phyloP scores from a whole-genome alignment of 1,140 invertebrate genomes.

The Oreohelix idahoensis region DNA sequence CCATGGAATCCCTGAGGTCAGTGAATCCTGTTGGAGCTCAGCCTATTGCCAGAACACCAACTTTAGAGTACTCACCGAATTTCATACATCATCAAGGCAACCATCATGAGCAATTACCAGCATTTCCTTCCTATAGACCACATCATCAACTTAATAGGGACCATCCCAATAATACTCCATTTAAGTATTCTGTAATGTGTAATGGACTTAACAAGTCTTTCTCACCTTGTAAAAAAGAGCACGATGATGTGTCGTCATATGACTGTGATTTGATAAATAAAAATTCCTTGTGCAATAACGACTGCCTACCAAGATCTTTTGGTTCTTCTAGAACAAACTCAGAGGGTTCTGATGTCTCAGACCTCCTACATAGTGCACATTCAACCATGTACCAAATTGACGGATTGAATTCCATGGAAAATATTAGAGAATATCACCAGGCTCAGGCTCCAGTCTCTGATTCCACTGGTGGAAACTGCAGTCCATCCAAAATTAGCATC shows the following conservation, averaged over 20 bases:
- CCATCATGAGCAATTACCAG: not conserved
- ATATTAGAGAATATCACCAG: constrained; percentile 16
- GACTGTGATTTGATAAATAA: constrained; percentile 11
- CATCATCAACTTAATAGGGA: not conserved
- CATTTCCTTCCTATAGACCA: not conserved
- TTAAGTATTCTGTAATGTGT: not conserved
- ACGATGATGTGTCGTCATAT: not conserved
- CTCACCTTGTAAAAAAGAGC: constrained; percentile 14
- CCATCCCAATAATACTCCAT: not conserved
- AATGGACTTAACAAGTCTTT: not conserved
- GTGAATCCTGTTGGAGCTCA: constrained; percentile 27
- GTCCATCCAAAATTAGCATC: constrained; percentile 13
- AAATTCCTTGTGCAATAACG: not conserved
- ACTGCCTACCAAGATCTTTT: not conserved
- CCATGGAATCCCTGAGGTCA: constrained; percentile 6
- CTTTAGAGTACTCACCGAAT: not conserved
- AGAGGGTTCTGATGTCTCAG: constrained; percentile 25
- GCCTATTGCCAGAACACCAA: not conserved
- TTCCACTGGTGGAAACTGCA: not conserved
- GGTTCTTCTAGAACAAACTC: not conserved
- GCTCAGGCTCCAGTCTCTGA: not conserved
- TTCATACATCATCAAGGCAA: not conserved
- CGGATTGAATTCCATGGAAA: not conserved
- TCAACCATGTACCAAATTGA: constrained; percentile 26
- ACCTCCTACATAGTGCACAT: constrained; percentile 39